Base-by-base conservation (phyloP, 2,888 invertebrate species). In the Heliconius ethilla region DNA sequence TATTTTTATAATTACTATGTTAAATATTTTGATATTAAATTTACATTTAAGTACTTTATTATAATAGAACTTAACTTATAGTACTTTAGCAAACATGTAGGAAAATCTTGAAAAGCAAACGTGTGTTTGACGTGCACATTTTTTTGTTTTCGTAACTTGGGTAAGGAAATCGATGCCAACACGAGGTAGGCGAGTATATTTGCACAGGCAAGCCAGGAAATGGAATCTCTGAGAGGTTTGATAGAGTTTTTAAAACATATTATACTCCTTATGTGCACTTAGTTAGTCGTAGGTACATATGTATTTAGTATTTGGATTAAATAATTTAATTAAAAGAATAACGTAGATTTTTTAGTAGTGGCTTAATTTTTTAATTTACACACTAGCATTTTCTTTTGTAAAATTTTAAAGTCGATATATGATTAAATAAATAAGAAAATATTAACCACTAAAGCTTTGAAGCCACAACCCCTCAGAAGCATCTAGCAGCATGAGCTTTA, bases 201-300 rank as follows among this genome's bases (percentile, higher is more conserved):
- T 78, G 37, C 67, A 75, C 72, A 76, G 29, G 72, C 59, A 73
- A 74, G 27, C 73, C 62, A 74, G 69, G 73, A 74, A 73, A 76
- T 69, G 73, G 73, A 77, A 73, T 59, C 67, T 37, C n/a, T 72
- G 69, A 69, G 69, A 69, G 69, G 69, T 51, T 45, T 45, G 18
- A 37, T 66, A 45, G 45, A 65, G 0, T 13, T 75, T 75, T 66
- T 75, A 51, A 66, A 33, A 66, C 3, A n/a, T 33, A 67, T 63
- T 27, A 63, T 37, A 37, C 33, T 37, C 10, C 6, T 29, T 51
- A 45, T 55, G 33, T 59, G 55, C 9, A 59, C 10, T n/a, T 59
- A 59, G 59, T 4, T 59, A n/a, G 10, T 59, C n/a, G 22, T 27
- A 27, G 27, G 2, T 51, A 22, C 22, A 51, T 51, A 51, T 10